Evolutionary conservation across 1,140 invertebrate genomes (phyloP).

Genomic region (Olivierus martensii): DNA sequence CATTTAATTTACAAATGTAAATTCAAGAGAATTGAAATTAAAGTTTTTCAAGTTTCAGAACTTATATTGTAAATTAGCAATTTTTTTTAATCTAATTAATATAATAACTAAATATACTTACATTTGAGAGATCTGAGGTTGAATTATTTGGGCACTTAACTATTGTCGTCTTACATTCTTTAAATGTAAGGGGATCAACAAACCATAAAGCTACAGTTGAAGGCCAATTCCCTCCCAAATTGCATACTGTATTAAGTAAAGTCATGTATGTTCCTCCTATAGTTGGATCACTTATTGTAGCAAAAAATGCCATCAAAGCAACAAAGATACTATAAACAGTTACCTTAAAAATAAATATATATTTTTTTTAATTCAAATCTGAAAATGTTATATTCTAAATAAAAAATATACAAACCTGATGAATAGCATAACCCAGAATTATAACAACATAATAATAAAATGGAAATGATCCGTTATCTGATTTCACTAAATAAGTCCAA

Average conservation of each 20-base stretch:
- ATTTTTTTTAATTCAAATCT: neutral
- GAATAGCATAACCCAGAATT: constrained; percentile 62
- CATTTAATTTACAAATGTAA: no score
- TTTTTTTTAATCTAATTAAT: no score
- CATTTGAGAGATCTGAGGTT: no score
- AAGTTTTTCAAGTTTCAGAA: no score
- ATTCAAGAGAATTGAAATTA: no score
- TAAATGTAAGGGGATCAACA: constrained; percentile 76
- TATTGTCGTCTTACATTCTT: constrained; percentile 39
- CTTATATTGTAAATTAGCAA: no score
- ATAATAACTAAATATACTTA: no score
- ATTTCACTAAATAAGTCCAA: constrained; percentile 56
- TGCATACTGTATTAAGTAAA: constrained; percentile 87
- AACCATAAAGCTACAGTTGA: constrained; percentile 80
- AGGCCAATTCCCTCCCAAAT: constrained; percentile 96
- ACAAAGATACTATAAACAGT: constrained; percentile 64
- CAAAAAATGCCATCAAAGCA: constrained; percentile 68
- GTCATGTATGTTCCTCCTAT: constrained; percentile 99
- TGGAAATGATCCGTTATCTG: constrained; percentile 49
- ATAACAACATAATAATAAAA: constrained; percentile 65
- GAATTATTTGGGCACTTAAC: no score
- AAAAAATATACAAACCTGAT: no score
- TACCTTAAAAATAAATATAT: constrained; percentile 33
- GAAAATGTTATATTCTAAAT: no score
- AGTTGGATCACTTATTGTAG: constrained; percentile 68